A percentile compares a stretch with the other conserved stretches of the same genome.
Evolutionary conservation across 2,797 vertebrate species (phyloP).

Genomic region (Euphonia xanthogaster): DNA sequence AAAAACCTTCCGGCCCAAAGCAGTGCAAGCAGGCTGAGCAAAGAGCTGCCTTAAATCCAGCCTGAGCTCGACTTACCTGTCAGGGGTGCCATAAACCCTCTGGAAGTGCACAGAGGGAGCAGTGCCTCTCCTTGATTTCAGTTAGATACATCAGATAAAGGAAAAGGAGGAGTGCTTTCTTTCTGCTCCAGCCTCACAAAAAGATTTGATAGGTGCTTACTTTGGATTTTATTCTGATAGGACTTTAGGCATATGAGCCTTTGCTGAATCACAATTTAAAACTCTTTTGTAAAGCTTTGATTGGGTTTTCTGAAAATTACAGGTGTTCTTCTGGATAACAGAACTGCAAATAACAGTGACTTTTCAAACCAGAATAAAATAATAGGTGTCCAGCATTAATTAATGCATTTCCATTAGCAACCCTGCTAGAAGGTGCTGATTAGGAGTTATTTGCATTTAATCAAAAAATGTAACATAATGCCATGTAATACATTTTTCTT

Average conservation of each 20-base stretch:
- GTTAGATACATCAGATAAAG: neutral
- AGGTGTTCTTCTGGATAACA: neutral
- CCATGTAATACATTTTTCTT: slow-evolving; percentile 1
- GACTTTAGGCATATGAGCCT: neutral
- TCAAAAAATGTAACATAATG: slow-evolving; percentile 49
- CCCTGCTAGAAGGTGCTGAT: slow-evolving; percentile 10
- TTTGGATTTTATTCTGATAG: neutral
- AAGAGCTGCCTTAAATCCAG: neutral
- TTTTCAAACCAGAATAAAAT: slow-evolving; percentile 20
- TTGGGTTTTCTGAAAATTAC: neutral
- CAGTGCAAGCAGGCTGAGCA: neutral
- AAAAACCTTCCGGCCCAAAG: neutral
- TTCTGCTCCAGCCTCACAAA: neutral
- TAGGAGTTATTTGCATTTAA: slow-evolving; percentile 53
- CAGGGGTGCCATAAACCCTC: neutral
- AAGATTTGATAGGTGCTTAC: neutral
- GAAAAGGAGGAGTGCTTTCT: neutral
- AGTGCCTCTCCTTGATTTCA: neutral
- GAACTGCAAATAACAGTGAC: neutral
- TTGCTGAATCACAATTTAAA: neutral
- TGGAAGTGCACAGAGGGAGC: neutral
- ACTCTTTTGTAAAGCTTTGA: neutral
- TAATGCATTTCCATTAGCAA: slow-evolving; percentile 46
- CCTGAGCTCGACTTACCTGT: neutral
- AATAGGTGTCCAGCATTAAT: slow-evolving; percentile 22